phyloP scores from a whole-genome alignment of 2,888 invertebrate species.

The Agonopterix arenella region DNA sequence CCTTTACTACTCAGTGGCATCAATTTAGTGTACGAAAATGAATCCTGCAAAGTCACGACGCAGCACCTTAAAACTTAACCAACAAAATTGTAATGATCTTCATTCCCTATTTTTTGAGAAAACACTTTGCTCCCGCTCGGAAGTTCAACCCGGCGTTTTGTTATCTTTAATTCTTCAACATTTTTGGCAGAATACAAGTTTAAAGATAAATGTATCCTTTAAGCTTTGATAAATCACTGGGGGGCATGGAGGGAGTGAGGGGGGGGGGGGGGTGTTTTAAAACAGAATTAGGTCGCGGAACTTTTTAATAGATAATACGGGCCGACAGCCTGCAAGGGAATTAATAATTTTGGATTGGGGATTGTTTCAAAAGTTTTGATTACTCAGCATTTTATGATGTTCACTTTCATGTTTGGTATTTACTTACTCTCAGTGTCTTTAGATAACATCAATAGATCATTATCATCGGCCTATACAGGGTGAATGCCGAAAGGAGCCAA shows the following conservation, averaged over 20 bases:
- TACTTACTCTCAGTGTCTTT: no score
- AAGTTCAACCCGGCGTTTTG: constrained; percentile 22
- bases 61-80: constrained; percentile 10
- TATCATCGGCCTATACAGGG: no score
- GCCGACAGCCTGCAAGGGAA: constrained; percentile 2
- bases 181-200: constrained; percentile 23
- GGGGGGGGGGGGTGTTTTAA: constrained; percentile 8
- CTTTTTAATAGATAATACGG: constrained; percentile 6
- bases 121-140: constrained; percentile 19
- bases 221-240: constrained; percentile 37
- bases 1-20: no score
- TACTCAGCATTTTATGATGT: constrained; percentile 2
- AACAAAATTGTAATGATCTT: constrained; percentile 41
- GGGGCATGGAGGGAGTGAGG: no score
- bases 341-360: constrained; percentile 11
- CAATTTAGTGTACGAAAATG: no score
- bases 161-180: constrained; percentile 38
- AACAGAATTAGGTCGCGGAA: constrained; percentile 16
- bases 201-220: constrained; percentile 34
- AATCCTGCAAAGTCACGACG: no score
- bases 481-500: no score
- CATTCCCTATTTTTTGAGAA: constrained; percentile 31
- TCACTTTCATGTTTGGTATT: no score
- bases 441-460: no score
- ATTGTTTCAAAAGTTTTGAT: constrained; percentile 6